Evolutionary conservation across 2,888 invertebrate genomes (phyloP).

Genomic region (Ophion costatus): DNA sequence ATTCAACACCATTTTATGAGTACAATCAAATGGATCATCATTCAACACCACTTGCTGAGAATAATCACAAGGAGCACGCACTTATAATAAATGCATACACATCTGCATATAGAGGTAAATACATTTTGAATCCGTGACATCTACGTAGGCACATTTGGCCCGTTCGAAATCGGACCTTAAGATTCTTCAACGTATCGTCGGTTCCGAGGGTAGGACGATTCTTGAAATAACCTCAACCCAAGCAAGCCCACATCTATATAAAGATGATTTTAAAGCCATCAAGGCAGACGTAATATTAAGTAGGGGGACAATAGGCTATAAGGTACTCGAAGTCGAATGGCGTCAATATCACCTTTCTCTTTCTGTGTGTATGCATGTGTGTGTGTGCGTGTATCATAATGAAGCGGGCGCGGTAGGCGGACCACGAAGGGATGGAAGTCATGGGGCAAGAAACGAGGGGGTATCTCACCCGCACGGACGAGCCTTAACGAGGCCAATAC

Average conservation of each 20-base stretch:
- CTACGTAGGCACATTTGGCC: too few species aligned
- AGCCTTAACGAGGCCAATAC: slow-evolving; percentile 79
- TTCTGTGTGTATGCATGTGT: not conserved
- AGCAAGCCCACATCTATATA: too few species aligned
- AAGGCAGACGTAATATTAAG: too few species aligned
- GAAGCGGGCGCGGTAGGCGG: slow-evolving; percentile 28
- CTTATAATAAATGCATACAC: too few species aligned
- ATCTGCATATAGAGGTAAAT: too few species aligned
- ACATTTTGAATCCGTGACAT: too few species aligned
- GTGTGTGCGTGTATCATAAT: slow-evolving; percentile 35
- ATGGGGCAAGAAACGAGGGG: slow-evolving; percentile 59
- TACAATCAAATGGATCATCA: not conserved
- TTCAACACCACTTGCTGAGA: not conserved
- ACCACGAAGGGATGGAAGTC: slow-evolving; percentile 44
- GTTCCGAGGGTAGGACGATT: too few species aligned
- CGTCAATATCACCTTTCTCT: not conserved
- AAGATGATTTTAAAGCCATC: too few species aligned
- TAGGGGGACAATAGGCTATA: not conserved
- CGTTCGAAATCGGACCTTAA: too few species aligned
- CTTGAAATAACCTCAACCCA: too few species aligned
- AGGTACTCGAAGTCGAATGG: not conserved
- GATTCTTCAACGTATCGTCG: too few species aligned
- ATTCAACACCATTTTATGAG: not conserved
- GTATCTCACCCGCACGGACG: slow-evolving; percentile 63
- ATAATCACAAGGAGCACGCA: not conserved